Base-by-base conservation (phyloP, 2,113 vertebrate species). In the Vidua macroura region DNA sequence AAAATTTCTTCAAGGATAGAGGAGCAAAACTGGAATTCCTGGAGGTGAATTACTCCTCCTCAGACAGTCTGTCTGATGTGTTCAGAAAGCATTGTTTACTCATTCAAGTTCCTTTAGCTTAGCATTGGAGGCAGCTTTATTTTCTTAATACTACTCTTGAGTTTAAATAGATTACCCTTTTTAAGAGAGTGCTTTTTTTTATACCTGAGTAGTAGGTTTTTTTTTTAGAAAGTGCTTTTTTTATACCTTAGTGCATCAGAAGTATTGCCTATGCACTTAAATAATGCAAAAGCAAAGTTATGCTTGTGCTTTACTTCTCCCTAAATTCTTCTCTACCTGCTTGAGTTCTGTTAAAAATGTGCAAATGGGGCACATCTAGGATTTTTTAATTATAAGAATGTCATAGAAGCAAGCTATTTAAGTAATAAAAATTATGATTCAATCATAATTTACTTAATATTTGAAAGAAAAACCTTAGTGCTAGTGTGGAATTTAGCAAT, bases 271-370 rank as follows among this genome's bases (percentile, higher is more conserved):
- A 24, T 60, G 22, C 7, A 21, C 24, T 49, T 67, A 58, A 48
- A 30, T 58, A 44, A 58, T 16, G 21, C 28, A 58, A 63, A 89
- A 83, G 5, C 19, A 12, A 72, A 59, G 17, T 43, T 73, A 28
- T 0, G 0, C 6, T 86, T 0, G 0, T 52, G 43, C 35, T 83
- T 91, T 67, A 33, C 5, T 52, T 86, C 28, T 83, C 35, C 20
- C 13, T 10, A 60, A 69, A 60, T 79, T 24, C 7, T 86, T 66
- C 18, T 75, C 21, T 76, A 25, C 8, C 11, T 51, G 0, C 21
- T 59, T 63, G 6, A 58, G 17, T 55, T 87, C 27, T 44, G 21
- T 52, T 58, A 31, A 51, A 41, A 73, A 33, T 37, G 22, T 51
- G 33, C 12, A 64, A 64, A 73, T 22, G 7, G 10, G 7, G 21